A percentile compares a stretch with the other conserved stretches of the same genome.
Conservation (phyloP, 2,888 invertebrate species). For the Tinea semifulvella region DNA sequence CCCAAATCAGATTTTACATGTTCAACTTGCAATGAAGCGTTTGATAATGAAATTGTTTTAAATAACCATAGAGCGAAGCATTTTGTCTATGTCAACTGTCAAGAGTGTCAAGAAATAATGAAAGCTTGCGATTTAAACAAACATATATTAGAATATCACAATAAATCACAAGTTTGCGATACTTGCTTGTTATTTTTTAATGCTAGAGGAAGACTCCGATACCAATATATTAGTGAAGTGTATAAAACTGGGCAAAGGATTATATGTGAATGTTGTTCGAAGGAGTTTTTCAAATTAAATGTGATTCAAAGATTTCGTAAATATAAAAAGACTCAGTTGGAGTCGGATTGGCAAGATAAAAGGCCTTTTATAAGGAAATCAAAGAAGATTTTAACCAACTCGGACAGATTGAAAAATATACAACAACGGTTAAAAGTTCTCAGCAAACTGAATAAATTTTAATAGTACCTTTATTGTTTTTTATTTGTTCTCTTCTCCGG, state of each 20-base stretch:
- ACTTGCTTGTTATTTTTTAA: slow-evolving; percentile 28
- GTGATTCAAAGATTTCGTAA: slow-evolving; percentile 20
- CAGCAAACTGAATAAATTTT: slow-evolving; percentile 24
- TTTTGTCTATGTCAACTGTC: slow-evolving; percentile 14
- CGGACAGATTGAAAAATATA: slow-evolving; percentile 29
- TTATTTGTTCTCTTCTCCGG: no score
- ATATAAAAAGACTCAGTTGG: background rate
- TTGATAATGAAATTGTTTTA: background rate
- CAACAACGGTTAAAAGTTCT: slow-evolving; percentile 29
- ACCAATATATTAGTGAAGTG: background rate
- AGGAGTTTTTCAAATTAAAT: slow-evolving; percentile 27
- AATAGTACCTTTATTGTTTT: no score
- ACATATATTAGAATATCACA: background rate
- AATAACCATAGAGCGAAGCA: background rate
- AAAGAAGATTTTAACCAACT: slow-evolving; percentile 23
- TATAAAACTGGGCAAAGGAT: slow-evolving; percentile 22
- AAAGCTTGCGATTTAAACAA: background rate
- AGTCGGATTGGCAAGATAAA: no score
- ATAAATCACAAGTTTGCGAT: slow-evolving; percentile 23
- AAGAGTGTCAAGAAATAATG: slow-evolving; percentile 15
- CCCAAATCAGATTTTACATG: background rate
- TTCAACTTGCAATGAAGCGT: slow-evolving; percentile 18
- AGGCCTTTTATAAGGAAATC: no score
- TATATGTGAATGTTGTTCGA: slow-evolving; percentile 25
- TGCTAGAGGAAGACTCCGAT: no score